phyloP scores from a whole-genome alignment of 2,888 invertebrate genomes.

The Rhaphigaster nebulosa region DNA sequence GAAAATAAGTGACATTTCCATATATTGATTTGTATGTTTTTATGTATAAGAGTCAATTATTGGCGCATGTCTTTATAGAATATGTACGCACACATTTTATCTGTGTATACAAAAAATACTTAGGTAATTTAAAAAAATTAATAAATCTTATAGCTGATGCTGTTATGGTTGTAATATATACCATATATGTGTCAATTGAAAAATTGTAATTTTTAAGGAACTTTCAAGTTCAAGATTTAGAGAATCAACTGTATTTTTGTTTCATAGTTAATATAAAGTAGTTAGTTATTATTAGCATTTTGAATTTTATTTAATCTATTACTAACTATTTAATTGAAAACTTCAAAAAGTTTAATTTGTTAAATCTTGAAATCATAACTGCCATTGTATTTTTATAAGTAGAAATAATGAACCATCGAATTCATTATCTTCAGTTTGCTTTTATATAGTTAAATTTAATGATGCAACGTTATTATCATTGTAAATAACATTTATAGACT shows the following conservation, averaged over 20 bases:
- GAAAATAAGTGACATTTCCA: neutral
- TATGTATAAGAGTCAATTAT: too few relatives aligned
- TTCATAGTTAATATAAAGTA: neutral
- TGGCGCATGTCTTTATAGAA: too few relatives aligned
- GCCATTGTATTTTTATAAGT: neutral
- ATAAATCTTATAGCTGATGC: too few relatives aligned
- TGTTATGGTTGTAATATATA: too few relatives aligned
- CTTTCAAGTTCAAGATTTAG: neutral
- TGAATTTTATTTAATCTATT: neutral
- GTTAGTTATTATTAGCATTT: neutral
- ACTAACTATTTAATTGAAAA: neutral
- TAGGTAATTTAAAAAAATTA: too few relatives aligned
- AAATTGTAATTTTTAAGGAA: neutral
- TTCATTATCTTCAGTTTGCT: neutral
- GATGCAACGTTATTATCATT: neutral
- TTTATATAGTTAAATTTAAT: neutral
- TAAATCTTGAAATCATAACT: neutral
- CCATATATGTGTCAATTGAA: neutral
- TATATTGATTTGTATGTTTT: neutral
- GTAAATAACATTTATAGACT: neutral
- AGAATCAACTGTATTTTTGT: neutral
- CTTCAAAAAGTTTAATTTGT: neutral
- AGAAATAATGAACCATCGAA: neutral
- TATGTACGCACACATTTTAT: too few relatives aligned
- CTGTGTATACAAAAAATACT: too few relatives aligned